These are phyloP conservation scores for Apodemia mormo DNA, from an alignment of 2,888 invertebrate genomes.

Conservation along the genomic window DNA sequence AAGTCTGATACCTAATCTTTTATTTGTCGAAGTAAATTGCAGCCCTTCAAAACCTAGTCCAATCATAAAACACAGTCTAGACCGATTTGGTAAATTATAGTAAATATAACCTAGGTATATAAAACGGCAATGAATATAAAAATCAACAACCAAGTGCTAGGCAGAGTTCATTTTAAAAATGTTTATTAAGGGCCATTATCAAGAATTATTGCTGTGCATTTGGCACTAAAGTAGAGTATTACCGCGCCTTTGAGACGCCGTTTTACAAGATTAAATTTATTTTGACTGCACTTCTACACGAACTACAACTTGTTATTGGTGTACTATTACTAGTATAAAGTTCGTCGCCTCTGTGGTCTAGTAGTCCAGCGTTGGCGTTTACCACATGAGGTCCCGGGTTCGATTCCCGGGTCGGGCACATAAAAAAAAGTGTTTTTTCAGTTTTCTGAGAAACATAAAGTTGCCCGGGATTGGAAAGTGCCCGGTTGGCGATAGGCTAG, in stretches of 20 bases:
- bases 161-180: conserved; percentile 42
- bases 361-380: no score
- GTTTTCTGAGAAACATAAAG: no score
- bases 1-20: no score
- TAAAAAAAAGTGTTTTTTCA: no score
- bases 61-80: conserved; percentile 5
- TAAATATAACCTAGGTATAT: not conserved
- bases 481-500: no score
- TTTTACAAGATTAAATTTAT: conserved; percentile 22
- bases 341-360: no score
- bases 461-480: no score
- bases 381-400: no score
- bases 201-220: conserved; percentile 58
- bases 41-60: not conserved
- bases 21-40: not conserved
- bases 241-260: conserved; percentile 44
- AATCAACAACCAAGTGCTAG: conserved; percentile 1
- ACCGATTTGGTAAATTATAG: not conserved
- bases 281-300: conserved; percentile 15
- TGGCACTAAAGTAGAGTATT: conserved; percentile 54
- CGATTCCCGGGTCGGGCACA: no score
- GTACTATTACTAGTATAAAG: not conserved
- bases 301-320: conserved; percentile 19
- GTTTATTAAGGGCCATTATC: conserved; percentile 52
- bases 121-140: conserved; percentile 7